A percentile compares a stretch with the other conserved stretches of the same genome.
Evolutionary conservation across 2,797 vertebrate genomes (phyloP).

Genomic region (Chelonia mydas): DNA sequence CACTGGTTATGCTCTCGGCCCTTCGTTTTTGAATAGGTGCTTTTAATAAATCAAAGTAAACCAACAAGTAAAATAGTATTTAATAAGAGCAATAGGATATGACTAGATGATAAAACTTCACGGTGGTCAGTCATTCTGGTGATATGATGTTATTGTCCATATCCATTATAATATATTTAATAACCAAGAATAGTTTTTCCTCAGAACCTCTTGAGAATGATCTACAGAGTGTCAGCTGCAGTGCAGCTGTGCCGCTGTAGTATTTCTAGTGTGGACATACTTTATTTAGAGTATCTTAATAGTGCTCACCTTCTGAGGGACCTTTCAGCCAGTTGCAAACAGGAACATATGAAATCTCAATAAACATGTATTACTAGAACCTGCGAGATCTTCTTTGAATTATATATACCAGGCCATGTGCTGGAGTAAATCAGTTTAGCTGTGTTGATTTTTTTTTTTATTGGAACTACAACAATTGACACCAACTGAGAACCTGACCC

Average conservation of each 20-base stretch:
- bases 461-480: not conserved
- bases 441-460: not conserved
- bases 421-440: not conserved
- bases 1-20: not conserved
- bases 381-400: not conserved
- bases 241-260: too few species aligned
- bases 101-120: too few species aligned
- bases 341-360: not conserved
- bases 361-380: not conserved
- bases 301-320: not conserved
- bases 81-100: not conserved
- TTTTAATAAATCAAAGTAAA: not conserved
- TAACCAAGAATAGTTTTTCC: not conserved
- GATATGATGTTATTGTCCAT: not conserved
- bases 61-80: not conserved
- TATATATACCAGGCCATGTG: not conserved
- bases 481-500: too few species aligned
- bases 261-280: not conserved
- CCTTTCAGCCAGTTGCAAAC: not conserved
- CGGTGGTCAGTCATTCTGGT: not conserved
- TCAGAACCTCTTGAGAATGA: not conserved
- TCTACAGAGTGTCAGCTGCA: not conserved
- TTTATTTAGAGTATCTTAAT: not conserved
- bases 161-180: not conserved
- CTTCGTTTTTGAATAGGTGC: not conserved